Conservation (phyloP, 2,888 invertebrate species). For the Gisinianus flammeolus region DNA sequence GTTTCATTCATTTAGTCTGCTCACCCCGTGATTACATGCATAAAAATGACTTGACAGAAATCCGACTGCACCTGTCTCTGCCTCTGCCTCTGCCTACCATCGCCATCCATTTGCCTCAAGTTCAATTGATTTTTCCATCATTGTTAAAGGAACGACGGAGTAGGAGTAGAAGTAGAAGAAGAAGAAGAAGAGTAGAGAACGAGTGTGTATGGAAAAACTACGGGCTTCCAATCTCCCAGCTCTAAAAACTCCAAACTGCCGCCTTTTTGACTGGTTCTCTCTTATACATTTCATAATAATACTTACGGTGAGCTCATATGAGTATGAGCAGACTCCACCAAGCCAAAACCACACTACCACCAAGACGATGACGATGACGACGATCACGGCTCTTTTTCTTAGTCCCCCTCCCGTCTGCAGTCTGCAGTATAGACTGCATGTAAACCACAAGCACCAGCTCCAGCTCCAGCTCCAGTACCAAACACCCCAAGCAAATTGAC, state of each 20-base stretch:
- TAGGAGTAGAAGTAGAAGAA: neutral
- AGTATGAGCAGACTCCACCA: too few species aligned
- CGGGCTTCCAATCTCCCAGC: neutral
- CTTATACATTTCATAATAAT: too few species aligned
- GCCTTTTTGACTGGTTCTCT: neutral
- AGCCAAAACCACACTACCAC: too few species aligned
- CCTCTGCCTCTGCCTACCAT: neutral
- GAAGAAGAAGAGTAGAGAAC: neutral
- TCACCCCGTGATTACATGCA: conserved; percentile 4
- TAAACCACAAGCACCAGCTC: too few species aligned
- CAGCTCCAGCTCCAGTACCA: too few species aligned
- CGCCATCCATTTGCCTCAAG: conserved; percentile 8
- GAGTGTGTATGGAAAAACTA: neutral
- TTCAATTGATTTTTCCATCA: conserved; percentile 38
- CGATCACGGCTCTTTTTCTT: too few species aligned
- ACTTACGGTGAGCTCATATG: too few species aligned
- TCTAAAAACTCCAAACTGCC: neutral
- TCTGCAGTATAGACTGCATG: too few species aligned
- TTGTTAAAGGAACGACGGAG: neutral
- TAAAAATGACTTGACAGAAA: conserved; percentile 38
- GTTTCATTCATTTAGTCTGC: neutral
- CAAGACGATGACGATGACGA: neutral
- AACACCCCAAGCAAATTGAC: too few species aligned
- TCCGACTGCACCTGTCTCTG: conserved; percentile 8
- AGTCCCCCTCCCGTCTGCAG: too few species aligned